Conservation (phyloP, 2,797 vertebrate species). For the Spinus pinus region DNA sequence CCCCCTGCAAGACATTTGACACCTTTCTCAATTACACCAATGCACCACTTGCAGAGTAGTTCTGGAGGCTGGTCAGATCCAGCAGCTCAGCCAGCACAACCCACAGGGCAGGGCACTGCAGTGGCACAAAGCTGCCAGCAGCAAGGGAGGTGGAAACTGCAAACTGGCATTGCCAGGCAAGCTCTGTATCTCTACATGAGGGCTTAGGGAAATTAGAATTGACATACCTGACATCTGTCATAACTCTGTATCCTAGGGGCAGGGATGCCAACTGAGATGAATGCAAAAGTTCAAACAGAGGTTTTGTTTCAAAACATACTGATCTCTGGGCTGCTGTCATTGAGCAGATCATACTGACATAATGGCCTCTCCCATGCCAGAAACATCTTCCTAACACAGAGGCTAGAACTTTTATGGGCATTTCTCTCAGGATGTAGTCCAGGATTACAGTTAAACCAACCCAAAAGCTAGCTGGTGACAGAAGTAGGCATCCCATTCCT, state of each 20-base stretch:
- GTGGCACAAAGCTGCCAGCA: accelerated
- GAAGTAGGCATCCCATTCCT: not conserved
- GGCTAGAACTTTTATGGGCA: not conserved
- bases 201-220: not conserved
- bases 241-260: not conserved
- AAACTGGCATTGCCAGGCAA: not conserved
- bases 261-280: not conserved
- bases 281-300: not conserved
- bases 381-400: accelerated
- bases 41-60: not conserved
- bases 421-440: not conserved
- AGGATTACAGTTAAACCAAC: not conserved
- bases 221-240: not conserved
- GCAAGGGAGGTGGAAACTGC: not conserved
- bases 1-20: not conserved
- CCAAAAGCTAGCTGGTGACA: not conserved
- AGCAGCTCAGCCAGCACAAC: not conserved
- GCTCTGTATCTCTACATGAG: not conserved
- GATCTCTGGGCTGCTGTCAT: not conserved
- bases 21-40: not conserved
- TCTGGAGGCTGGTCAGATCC: not conserved
- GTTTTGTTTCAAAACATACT: constrained; percentile 15
- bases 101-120: accelerated
- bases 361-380: not conserved
- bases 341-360: not conserved